Percentiles rank a stretch among this genome's conserved stretches.
Conservation (phyloP, 2,797 vertebrate genomes). For the Tinamus major region DNA sequence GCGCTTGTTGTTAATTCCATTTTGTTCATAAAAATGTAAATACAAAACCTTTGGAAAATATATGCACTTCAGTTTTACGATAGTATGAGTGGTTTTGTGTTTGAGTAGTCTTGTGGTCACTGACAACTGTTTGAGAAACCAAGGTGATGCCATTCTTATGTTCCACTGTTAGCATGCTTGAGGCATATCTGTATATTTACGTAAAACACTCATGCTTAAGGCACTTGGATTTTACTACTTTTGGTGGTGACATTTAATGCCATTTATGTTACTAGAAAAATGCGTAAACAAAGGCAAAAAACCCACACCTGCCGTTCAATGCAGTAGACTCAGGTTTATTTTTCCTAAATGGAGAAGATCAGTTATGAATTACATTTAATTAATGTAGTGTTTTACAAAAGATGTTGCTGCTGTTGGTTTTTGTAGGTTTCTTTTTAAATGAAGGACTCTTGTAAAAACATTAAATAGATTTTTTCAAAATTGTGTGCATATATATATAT, state of each 20-base stretch:
- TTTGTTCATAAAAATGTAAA: background rate
- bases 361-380: background rate
- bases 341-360: background rate
- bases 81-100: background rate
- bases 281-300: background rate
- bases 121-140: background rate
- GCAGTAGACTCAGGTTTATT: background rate
- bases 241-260: background rate
- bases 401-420: background rate
- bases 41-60: background rate
- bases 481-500: background rate
- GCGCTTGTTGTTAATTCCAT: background rate
- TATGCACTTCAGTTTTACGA: background rate
- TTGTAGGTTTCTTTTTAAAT: too few relatives aligned
- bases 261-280: background rate
- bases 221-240: background rate
- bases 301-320: background rate
- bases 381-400: background rate
- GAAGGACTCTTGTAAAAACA: background rate
- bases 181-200: background rate
- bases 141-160: background rate
- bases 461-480: background rate
- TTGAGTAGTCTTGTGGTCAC: background rate
- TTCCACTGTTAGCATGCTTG: background rate
- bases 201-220: background rate